Evolutionary conservation across 2,888 invertebrate genomes (phyloP).

Genomic region (Agrotis ipsilon): DNA sequence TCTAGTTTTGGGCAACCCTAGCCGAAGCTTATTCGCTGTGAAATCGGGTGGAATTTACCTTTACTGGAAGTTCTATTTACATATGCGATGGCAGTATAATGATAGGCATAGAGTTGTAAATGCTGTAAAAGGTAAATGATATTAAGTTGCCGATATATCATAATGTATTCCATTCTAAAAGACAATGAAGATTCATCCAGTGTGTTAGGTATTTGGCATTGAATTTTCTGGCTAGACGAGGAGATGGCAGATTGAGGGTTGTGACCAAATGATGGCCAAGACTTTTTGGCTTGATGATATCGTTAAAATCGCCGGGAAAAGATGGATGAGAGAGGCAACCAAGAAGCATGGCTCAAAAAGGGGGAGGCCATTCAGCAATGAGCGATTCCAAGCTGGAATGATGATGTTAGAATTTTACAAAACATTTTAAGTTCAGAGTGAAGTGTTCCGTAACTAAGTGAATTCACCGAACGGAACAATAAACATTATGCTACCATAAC

Average conservation of each 20-base stretch:
- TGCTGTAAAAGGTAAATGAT: not conserved
- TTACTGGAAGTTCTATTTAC: constrained; percentile 52
- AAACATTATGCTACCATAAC: not conserved
- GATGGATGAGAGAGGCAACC: too few species aligned
- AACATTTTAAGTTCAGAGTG: not conserved
- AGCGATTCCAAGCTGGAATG: too few species aligned
- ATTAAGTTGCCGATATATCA: not conserved
- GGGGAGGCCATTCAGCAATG: too few species aligned
- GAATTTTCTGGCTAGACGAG: too few species aligned
- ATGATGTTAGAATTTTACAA: too few species aligned
- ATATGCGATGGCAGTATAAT: constrained; percentile 33
- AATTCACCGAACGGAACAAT: constrained; percentile 11
- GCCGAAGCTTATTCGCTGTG: constrained; percentile 42
- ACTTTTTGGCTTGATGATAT: too few species aligned
- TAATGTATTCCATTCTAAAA: not conserved
- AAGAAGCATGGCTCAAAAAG: too few species aligned
- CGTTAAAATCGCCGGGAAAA: too few species aligned
- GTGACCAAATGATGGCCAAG: too few species aligned
- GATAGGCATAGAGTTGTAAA: constrained; percentile 4
- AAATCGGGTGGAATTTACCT: constrained; percentile 49
- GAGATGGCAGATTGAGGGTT: too few species aligned
- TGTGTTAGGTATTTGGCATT: too few species aligned
- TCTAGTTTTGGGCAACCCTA: constrained; percentile 43
- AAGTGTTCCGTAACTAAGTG: not conserved
- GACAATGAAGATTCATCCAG: not conserved